Evolutionary conservation across 2,113 vertebrate species (phyloP).

Genomic region (Myotis brandtii): DNA sequence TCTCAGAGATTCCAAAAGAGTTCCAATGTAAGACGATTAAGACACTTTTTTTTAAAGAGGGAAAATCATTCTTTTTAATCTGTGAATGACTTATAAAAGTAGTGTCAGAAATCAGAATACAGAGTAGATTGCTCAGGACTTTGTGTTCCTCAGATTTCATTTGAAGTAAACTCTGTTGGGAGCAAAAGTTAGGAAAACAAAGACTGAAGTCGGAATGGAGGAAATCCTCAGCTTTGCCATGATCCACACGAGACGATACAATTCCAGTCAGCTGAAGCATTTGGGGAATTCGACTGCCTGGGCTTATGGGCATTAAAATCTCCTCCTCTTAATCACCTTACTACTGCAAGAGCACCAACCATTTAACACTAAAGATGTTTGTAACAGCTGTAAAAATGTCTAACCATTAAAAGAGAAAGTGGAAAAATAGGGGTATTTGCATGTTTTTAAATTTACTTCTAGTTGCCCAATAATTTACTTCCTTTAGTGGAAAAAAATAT

Average conservation of each 20-base stretch:
- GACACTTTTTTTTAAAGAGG: background rate
- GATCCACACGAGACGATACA: background rate
- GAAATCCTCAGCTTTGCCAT: background rate
- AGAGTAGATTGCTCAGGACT: background rate
- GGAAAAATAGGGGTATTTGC: background rate
- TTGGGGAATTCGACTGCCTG: conserved; percentile 51
- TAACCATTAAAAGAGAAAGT: conserved; percentile 10
- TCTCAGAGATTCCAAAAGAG: background rate
- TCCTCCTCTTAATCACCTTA: background rate
- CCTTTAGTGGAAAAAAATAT: background rate
- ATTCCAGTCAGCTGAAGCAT: conserved; percentile 43
- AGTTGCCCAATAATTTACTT: background rate
- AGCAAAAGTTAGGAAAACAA: conserved; percentile 16
- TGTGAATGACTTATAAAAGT: background rate
- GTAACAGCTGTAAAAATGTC: conserved; percentile 24
- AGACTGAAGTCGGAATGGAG: background rate
- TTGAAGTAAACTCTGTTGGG: conserved; percentile 8
- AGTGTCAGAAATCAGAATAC: background rate
- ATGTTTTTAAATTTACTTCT: background rate
- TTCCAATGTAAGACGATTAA: background rate
- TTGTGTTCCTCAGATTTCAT: conserved; percentile 9
- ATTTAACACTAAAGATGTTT: background rate
- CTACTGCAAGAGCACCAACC: background rate
- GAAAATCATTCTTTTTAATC: conserved; percentile 23
- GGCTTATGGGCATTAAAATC: conserved; percentile 22